Evolutionary conservation across 2,888 invertebrate genomes (phyloP).

Genomic region (Pimpla rufipes): DNA sequence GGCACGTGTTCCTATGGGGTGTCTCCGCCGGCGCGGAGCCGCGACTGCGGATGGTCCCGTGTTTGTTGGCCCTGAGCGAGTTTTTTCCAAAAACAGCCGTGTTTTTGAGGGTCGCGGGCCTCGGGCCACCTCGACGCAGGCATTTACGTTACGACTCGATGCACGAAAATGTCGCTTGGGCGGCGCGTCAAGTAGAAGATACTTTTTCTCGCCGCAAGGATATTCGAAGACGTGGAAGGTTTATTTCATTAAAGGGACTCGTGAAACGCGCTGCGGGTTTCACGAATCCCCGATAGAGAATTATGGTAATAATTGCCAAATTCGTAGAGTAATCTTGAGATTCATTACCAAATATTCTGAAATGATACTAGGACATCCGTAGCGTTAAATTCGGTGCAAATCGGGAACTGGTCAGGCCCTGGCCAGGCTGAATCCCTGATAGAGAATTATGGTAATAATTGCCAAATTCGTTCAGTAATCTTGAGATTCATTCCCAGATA

Average conservation of each 20-base stretch:
- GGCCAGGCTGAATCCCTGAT: too few species aligned
- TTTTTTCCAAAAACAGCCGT: conserved; percentile 21
- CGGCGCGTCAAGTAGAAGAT: conserved; percentile 51
- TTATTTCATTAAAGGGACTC: conserved; percentile 43
- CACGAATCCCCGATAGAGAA: too few species aligned
- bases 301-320: too few species aligned
- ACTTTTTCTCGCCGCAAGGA: conserved; percentile 35
- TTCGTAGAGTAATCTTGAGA: too few species aligned
- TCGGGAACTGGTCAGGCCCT: too few species aligned
- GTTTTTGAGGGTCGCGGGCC: not conserved
- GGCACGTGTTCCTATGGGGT: conserved; percentile 27
- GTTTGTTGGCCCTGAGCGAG: not conserved
- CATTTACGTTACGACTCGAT: conserved; percentile 25
- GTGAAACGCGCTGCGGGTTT: conserved; percentile 41
- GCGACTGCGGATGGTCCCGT: too few species aligned
- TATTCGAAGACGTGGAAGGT: conserved; percentile 42
- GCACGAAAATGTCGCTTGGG: conserved; percentile 29
- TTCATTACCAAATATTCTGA: too few species aligned
- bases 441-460: too few species aligned
- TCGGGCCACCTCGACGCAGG: conserved; percentile 27
- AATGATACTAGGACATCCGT: too few species aligned
- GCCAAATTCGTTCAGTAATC: too few species aligned
- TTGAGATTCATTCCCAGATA: too few species aligned
- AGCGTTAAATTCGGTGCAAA: too few species aligned
- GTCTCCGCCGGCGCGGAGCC: conserved; percentile 14